A percentile compares a stretch with the other conserved stretches of the same genome.
These are phyloP conservation scores for Apolygus lucorum DNA, from an alignment of 1,140 invertebrate species.

Conservation along the genomic window DNA sequence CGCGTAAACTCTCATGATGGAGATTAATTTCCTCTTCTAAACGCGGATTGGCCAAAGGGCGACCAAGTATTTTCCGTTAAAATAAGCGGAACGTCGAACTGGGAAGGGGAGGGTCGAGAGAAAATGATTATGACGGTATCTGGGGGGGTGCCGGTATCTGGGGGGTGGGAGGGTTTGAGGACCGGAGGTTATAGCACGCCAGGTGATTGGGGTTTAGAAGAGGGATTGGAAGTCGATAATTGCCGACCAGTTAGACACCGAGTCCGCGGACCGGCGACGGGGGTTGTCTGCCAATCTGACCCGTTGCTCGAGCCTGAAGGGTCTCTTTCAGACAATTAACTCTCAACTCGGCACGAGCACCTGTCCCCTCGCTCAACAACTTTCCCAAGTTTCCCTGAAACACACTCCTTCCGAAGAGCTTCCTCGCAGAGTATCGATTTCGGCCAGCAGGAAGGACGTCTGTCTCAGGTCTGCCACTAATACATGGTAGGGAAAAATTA, in stretches of 20 bases:
- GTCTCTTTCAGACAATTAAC: constrained; percentile 6
- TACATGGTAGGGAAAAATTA: too few species aligned
- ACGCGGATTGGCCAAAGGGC: neutral
- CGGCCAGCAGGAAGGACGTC: too few species aligned
- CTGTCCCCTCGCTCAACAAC: constrained; percentile 7
- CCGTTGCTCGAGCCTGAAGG: neutral
- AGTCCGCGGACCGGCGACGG: neutral
- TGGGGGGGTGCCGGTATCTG: neutral
- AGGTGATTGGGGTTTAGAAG: constrained; percentile 8
- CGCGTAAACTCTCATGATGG: too few species aligned
- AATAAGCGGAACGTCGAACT: neutral
- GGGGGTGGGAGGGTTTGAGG: neutral
- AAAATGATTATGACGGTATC: neutral
- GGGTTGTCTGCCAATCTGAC: neutral
- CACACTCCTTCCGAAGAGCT: neutral
- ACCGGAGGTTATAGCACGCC: neutral
- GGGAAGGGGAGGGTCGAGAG: neutral
- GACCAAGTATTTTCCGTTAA: constrained; percentile 11
- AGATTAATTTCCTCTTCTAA: constrained; percentile 4
- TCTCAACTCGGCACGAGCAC: constrained; percentile 5
- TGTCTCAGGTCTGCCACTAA: too few species aligned
- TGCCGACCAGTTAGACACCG: neutral
- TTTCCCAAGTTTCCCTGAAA: constrained; percentile 1
- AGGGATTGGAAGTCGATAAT: constrained; percentile 16
- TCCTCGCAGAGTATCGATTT: too few species aligned